A percentile compares a stretch with the other conserved stretches of the same genome.
Conservation (phyloP, 2,888 invertebrate genomes). For the Sarcophaga subvicina region DNA sequence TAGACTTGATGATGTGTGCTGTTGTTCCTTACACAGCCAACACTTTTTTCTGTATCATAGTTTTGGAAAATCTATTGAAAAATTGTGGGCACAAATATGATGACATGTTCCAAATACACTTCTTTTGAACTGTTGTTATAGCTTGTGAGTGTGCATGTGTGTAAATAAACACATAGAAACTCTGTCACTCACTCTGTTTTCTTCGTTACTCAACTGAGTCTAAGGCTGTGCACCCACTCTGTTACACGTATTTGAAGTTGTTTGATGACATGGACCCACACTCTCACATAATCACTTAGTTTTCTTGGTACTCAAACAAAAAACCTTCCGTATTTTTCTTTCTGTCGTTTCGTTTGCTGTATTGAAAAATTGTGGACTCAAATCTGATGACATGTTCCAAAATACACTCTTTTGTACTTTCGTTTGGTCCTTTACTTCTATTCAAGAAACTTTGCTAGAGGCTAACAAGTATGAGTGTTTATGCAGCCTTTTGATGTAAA, state of each 20-base stretch:
- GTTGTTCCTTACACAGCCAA: too few species aligned
- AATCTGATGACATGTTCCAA: conserved; percentile 65
- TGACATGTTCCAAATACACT: conserved; percentile 59
- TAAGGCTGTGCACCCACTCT: conserved; percentile 52
- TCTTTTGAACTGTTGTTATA: background rate
- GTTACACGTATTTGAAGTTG: conserved; percentile 52
- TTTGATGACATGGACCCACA: conserved; percentile 40
- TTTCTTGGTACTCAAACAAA: too few species aligned
- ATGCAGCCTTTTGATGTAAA: conserved; percentile 3
- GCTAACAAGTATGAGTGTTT: background rate
- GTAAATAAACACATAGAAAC: conserved; percentile 9
- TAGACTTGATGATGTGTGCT: background rate
- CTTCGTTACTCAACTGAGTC: conserved; percentile 45
- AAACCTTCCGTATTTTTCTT: background rate
- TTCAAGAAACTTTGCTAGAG: background rate
- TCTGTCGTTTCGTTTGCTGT: background rate
- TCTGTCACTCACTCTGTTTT: conserved; percentile 23
- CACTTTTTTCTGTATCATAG: background rate
- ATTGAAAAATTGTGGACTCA: conserved; percentile 62
- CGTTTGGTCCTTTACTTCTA: background rate
- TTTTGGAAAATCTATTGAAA: conserved; percentile 55
- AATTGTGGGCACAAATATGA: conserved; percentile 63
- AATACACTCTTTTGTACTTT: conserved; percentile 30
- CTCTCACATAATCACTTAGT: too few species aligned
- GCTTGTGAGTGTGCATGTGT: background rate